Evolutionary conservation across 2,888 invertebrate species (phyloP), one percentile per base, ranked within the genome.

Genomic region (Cantharis flavilabris): DNA sequence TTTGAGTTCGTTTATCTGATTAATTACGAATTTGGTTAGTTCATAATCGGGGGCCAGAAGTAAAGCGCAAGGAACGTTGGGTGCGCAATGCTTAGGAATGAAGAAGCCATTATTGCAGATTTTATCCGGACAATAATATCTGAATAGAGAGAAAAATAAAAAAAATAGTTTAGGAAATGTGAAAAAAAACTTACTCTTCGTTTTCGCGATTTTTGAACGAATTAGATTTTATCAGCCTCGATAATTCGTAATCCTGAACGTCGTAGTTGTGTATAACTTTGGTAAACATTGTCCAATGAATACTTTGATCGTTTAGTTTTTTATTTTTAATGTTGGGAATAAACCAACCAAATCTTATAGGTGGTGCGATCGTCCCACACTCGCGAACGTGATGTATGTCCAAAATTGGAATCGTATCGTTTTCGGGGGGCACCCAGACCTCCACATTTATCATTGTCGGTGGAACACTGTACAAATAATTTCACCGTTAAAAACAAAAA

Each of bases 311-410:
- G 5, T 80, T 76, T 5, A 78, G 71, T 71, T 33, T 75, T 5
- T 62, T 70, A 16, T 75, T 73, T n/a, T 71, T 65, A 16, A 73
- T 70, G 10, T 84, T 85, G 0, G 93, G 93, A 63, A 92, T 90
- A 83, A 92, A 93, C 93, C 93, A 93, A 5, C 92, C 92, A 83
- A 91, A 93, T 72, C 92, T 89, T 4, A 92, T 92, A 0, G 91
- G 90, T 4, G 90, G 88, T 1, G 89, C 88, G 1, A 91, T 84
- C 9, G 87, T 87, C 1, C 93, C 93, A 69, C 90, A 90, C 80
- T 91, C 91, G 70, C 87, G 89, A 28, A 88, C 88, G 78, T 87
- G 87, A 82, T 85, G 85, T 63, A 81, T 81, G 62, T 85, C 86
- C 20, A 89, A 81, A n/a, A 87, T 85, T 82, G 89, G 88, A 72